Base-by-base conservation (phyloP, 2,888 invertebrate species). In the Zootermopsis nevadensis region DNA sequence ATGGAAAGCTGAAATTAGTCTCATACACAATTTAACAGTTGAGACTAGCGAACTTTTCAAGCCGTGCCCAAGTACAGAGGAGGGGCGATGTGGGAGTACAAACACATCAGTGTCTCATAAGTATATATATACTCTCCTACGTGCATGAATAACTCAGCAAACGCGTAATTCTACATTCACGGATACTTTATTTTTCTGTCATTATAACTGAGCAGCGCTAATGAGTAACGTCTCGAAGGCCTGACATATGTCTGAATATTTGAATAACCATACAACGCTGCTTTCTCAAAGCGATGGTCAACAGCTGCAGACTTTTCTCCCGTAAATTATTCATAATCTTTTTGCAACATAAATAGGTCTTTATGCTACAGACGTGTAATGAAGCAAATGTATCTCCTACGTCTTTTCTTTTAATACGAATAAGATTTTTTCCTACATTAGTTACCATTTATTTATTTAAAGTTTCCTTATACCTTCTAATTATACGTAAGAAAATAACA, bases 241-340 rank as follows among this genome's bases (percentile, higher is more conserved):
- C n/a, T 66, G 66, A 66, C 66, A 66, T 66, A 66, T 66, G 66
- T 30, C 66, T 66, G 66, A n/a, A 66, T 66, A 66, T 66, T 66
- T 66, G 66, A 66, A 30, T 12, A 66, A n/a, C 66, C 66, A 48
- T 48, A 48, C 48, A 48, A 48, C 15, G 19, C 48, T 19, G 19
- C 48, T 15, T 42, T 27, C 66, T 66, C 27, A n/a, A n/a, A 66
- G 10, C 27, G 66, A 66, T 30, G 69, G 69, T 31, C 69, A 69
- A 69, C 69, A 69, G 69, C 69, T 69, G 69, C 15, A 22, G 22
- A 19, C 31, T 31, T 30, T 31, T 69, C 69, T 31, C 69, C 8
- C 24, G 33, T 69, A 31, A 30, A 69, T 69, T 69, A 69, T 69
- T 69, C 69, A 69, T 30, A 19, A 69, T 69, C 69, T 69, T 69